Evolutionary conservation across 2,113 vertebrate species (phyloP).

Genomic region (Tupaia tana): DNA sequence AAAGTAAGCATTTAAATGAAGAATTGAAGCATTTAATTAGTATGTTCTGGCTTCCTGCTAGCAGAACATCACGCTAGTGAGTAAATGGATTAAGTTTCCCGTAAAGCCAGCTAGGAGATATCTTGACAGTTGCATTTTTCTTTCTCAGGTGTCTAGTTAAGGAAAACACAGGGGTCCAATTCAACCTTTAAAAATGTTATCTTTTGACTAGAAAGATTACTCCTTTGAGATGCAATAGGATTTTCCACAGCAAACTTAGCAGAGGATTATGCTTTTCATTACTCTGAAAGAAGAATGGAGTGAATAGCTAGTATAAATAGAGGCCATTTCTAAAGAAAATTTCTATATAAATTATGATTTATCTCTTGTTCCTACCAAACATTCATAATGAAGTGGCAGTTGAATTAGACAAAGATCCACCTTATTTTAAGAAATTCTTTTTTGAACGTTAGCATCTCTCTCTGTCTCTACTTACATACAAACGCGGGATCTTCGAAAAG

Average conservation of each 20-base stretch:
- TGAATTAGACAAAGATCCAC: background rate
- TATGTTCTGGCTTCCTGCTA: conserved; percentile 77
- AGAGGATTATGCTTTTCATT: conserved; percentile 63
- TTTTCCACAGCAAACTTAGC: conserved; percentile 80
- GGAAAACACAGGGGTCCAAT: conserved; percentile 76
- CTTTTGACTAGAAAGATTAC: conserved; percentile 80
- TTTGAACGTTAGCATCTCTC: background rate
- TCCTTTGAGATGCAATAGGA: conserved; percentile 73
- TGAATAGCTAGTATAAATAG: conserved; percentile 71
- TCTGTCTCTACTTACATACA: too few species aligned
- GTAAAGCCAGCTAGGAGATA: conserved; percentile 63
- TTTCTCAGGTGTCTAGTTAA: conserved; percentile 83
- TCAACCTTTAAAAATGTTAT: conserved; percentile 80
- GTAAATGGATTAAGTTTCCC: conserved; percentile 83
- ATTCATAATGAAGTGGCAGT: background rate
- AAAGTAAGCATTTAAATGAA: conserved; percentile 78
- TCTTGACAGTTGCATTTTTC: conserved; percentile 80
- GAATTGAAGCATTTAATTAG: conserved; percentile 82
- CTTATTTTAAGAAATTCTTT: background rate
- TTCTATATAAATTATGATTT: conserved; percentile 63
- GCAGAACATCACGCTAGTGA: conserved; percentile 74
- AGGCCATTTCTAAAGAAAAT: conserved; percentile 26
- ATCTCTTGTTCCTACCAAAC: background rate
- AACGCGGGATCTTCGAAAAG: too few species aligned
- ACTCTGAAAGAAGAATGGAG: conserved; percentile 70